phyloP scores from a whole-genome alignment of 1,140 invertebrate genomes.

The Camponotus floridanus region DNA sequence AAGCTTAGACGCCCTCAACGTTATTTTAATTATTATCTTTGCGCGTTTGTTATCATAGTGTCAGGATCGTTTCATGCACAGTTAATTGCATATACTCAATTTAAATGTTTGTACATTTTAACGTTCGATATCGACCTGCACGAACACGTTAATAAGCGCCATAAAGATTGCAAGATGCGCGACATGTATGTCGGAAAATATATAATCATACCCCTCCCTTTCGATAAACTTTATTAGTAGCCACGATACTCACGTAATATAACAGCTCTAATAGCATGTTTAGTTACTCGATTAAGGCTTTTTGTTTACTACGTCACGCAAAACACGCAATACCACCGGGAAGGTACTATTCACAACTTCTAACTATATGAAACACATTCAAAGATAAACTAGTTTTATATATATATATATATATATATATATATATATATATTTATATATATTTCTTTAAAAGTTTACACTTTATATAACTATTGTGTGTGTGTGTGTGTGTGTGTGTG shows the following conservation, averaged over 20 bases:
- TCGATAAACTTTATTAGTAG: neutral
- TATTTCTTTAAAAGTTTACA: too few relatives aligned
- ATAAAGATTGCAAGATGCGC: constrained; percentile 48
- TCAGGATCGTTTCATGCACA: constrained; percentile 18
- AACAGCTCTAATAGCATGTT: constrained; percentile 27
- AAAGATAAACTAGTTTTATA: too few relatives aligned
- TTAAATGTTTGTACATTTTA: constrained; percentile 30
- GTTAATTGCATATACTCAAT: neutral
- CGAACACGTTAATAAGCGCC: constrained; percentile 16
- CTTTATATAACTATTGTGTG: too few relatives aligned
- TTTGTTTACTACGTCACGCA: constrained; percentile 50
- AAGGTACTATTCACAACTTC: constrained; percentile 2
- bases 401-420: too few relatives aligned
- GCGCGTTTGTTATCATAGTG: neutral
- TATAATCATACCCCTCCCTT: neutral
- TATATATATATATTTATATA: too few relatives aligned
- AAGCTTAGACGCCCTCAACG: neutral
- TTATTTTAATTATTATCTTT: constrained; percentile 33
- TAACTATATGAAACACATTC: neutral
- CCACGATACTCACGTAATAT: constrained; percentile 31
- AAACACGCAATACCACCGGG: constrained; percentile 32
- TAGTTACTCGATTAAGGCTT: constrained; percentile 39
- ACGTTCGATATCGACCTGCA: constrained; percentile 5
- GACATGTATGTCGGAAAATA: constrained; percentile 40
- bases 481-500: too few relatives aligned